Percentiles rank a stretch among this genome's conserved stretches.
Evolutionary conservation across 2,888 invertebrate species (phyloP).

Genomic region (Oasisia sp.): DNA sequence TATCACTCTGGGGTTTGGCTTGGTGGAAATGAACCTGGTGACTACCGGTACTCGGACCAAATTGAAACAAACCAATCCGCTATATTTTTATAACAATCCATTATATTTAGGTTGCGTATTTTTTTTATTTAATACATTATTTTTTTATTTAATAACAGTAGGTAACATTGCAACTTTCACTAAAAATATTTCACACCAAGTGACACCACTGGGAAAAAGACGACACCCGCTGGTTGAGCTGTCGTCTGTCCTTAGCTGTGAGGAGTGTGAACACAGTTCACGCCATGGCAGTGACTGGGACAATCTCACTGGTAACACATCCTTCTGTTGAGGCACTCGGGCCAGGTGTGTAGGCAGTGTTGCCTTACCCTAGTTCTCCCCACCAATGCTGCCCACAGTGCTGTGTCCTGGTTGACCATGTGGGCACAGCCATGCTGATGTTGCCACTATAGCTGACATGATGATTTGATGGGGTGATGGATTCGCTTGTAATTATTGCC

Average conservation of each 20-base stretch:
- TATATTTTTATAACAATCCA: no score
- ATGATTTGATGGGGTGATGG: constrained; percentile 5
- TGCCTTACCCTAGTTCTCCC: neutral
- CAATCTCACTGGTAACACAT: neutral
- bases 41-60: no score
- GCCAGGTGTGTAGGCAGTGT: neutral
- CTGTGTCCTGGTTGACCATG: neutral
- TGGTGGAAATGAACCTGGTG: neutral
- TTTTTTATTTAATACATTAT: no score
- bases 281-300: neutral
- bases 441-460: neutral
- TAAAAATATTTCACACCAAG: no score
- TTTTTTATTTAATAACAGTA: no score
- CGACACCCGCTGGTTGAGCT: neutral
- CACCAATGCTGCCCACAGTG: neutral
- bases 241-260: neutral
- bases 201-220: no score
- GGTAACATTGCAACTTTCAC: no score
- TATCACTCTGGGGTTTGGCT: neutral
- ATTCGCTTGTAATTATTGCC: neutral
- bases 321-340: neutral
- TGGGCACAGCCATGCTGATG: neutral
- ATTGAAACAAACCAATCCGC: no score
- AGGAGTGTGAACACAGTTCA: neutral
- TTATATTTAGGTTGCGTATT: no score